Base-by-base conservation (phyloP, 2,113 vertebrate genomes). In the Seriola dumerili region DNA sequence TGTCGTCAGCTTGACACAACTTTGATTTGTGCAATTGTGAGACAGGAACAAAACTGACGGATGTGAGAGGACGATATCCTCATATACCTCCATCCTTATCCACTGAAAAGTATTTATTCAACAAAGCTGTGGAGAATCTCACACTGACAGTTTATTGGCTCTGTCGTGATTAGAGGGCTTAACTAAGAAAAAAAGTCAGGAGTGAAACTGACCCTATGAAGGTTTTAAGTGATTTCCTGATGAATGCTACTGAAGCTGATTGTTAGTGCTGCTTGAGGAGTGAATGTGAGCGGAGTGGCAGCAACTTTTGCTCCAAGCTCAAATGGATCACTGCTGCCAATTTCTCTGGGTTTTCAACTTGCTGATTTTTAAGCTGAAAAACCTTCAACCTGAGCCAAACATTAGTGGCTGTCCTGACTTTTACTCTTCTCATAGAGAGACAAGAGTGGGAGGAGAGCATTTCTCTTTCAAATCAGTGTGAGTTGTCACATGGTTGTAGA, bases 291-390 rank as follows among this genome's bases (percentile, higher is more conserved):
- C 12, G 2, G 42, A 44, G 42, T 23, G 44, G 32, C 17, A 58
- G 42, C 59, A 66, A 25, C 61, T 48, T 36, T 80, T 72, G 40
- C 52, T 64, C n/a, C 74, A 62, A 46, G n/a, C n/a, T 57, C 21
- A 57, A 25, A 57, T 12, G n/a, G 25, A n/a, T 55, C 52, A 23
- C 21, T 23, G 52, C 52, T 55, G n/a, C 54, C 10, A 57, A 57
- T 55, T 67, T 52, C 64, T 61, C 44, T 32, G 40, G 52, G 38
- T 65, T 70, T 68, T 69, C 34, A 61, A 32, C 55, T 65, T 50
- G 8, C 38, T 25, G n/a, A 10, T 57, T 57, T 16, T 38, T n/a
- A 34, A 48, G 19, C 46, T 23, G 16, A 62, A 62, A 72, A 34
- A 21, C 16, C 46, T 83, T 48, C 36, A 59, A 29, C 17, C 66